Evolutionary conservation across 2,113 vertebrate species (phyloP).

Genomic region (Eonycteris spelaea): DNA sequence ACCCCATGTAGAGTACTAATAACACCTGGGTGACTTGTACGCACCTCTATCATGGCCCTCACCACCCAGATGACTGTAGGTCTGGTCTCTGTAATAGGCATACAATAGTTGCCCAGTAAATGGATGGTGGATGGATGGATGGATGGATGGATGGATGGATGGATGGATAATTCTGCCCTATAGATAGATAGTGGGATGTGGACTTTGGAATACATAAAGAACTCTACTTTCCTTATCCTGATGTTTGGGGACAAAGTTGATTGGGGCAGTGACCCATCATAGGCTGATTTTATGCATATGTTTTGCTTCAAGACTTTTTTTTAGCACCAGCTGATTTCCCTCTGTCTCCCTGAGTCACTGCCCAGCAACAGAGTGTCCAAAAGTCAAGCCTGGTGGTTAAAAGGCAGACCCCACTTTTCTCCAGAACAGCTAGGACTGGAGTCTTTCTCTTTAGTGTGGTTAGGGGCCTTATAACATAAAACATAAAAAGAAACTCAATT

Average conservation of each 20-base stretch:
- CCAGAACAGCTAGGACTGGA: not conserved
- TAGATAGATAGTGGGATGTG: not conserved
- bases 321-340: not conserved
- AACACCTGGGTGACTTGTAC: not conserved
- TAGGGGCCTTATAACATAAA: not conserved
- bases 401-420: not conserved
- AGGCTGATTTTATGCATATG: not conserved
- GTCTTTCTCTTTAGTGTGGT: not conserved
- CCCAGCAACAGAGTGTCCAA: not conserved
- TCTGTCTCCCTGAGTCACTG: not conserved
- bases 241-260: not conserved
- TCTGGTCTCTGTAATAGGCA: not conserved
- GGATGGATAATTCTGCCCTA: not conserved
- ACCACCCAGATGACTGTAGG: not conserved
- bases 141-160: not conserved
- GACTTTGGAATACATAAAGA: not conserved
- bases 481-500: not conserved
- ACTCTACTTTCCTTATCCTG: not conserved
- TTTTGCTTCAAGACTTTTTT: slow-evolving; percentile 21
- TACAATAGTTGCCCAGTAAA: not conserved
- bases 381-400: not conserved
- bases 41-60: not conserved
- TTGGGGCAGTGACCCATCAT: not conserved
- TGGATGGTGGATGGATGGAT: not conserved
- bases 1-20: not conserved